Evolutionary conservation across 2,888 invertebrate genomes (phyloP), one percentile per base, ranked within the genome.

Genomic region (Chrysolina americana): DNA sequence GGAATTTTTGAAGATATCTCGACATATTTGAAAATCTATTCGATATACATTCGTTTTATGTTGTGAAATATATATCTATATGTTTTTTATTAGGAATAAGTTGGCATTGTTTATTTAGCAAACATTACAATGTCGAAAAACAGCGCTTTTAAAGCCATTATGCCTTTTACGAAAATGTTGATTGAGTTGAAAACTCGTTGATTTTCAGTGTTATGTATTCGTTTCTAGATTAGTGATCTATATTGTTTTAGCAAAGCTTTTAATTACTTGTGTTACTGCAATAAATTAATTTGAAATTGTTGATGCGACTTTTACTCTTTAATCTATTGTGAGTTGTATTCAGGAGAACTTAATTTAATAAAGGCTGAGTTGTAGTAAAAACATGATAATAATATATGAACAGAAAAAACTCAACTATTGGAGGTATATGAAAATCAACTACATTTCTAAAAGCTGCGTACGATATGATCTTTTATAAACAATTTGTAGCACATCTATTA

Each of bases 131-230:
- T 21, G 21, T 53, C 19, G 11, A 13, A 48, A 48, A 17, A 9
- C 17, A 48, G 48, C 17, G 48, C 48, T 53, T 53, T 53, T 17
- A 53, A 5, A 19, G 21, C 17, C 21, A 53, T 53, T 13, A 21
- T 21, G 17, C 19, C 53, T 53, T 53, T 53, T 19, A 53, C 3
- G 19, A 13, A 23, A 23, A 53, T 36, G 8, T 6, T 6, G 0
- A 8, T 8, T 36, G 36, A 36, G 53, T 21, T 53, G 10, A 21
- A 53, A 53, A 53, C 53, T 53, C 21, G 11, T 23, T 53, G 19
- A 23, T 19, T 19, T 9, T 21, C 53, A 53, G 21, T 53, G 53
- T 53, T 53, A 53, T 53, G 53, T 53, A 53, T 53, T 53, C 21
- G 21, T 53, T 53, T 53, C 15, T 53, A 53, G 53, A 11, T 19